Conservation (phyloP, 2,888 invertebrate species). For the Beris chalybata region DNA sequence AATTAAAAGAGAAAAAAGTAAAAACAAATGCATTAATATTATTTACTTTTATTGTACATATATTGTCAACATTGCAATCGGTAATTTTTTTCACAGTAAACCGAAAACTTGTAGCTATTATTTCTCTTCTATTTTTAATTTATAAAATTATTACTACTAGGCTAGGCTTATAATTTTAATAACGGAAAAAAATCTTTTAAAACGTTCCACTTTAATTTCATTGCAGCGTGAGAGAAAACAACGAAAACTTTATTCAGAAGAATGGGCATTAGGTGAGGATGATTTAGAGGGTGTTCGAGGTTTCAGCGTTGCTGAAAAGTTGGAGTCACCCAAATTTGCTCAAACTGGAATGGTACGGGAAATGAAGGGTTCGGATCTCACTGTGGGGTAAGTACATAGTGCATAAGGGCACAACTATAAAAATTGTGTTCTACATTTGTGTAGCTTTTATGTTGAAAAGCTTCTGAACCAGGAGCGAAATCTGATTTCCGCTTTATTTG, state of each 20-base stretch:
- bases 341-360: conserved; percentile 79
- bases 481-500: no score
- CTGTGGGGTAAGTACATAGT: conserved; percentile 61
- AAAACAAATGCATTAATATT: no score
- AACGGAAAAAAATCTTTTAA: not conserved
- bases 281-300: conserved; percentile 78
- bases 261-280: conserved; percentile 85
- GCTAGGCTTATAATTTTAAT: not conserved
- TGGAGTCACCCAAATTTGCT: conserved; percentile 75
- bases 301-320: conserved; percentile 90
- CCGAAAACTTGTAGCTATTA: no score
- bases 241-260: conserved; percentile 90
- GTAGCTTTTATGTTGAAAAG: not conserved
- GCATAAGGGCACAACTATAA: no score
- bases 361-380: conserved; percentile 81
- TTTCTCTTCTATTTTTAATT: no score
- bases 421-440: no score
- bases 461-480: not conserved
- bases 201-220: conserved; percentile 39
- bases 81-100: no score
- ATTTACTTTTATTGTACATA: no score
- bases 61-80: no score
- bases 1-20: no score
- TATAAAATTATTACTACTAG: no score
- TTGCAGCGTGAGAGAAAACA: conserved; percentile 85